Evolutionary conservation across 2,888 invertebrate species (phyloP).

Genomic region (Drosophila rubida): DNA sequence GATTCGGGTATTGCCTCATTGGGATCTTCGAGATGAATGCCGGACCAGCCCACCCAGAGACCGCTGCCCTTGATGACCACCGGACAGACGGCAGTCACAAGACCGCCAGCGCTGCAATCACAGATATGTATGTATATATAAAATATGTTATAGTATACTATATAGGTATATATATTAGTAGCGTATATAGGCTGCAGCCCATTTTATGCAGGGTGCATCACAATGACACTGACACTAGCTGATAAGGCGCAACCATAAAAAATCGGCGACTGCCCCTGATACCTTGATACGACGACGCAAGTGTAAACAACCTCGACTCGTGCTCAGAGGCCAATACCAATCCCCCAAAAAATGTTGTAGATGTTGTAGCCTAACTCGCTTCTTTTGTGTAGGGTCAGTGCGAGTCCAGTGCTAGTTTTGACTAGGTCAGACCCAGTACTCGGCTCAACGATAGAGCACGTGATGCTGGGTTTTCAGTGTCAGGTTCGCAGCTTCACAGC

Average conservation of each 20-base stretch:
- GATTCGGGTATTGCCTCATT: conserved; percentile 94
- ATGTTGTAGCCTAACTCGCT: conserved; percentile 1
- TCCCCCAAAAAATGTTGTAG: neutral
- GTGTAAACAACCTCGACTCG: conserved; percentile 65
- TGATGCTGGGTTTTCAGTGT: conserved; percentile 64
- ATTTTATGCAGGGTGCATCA: conserved; percentile 72
- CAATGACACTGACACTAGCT: conserved; percentile 56
- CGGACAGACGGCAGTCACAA: conserved; percentile 96
- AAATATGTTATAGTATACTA: neutral
- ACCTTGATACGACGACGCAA: conserved; percentile 28
- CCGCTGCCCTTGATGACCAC: conserved; percentile 94
- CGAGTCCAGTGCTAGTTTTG: neutral
- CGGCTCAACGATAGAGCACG: conserved; percentile 47
- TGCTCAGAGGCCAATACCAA: conserved; percentile 39
- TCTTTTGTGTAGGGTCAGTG: conserved; percentile 53
- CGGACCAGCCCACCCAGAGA: conserved; percentile 97
- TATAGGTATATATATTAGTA: neutral
- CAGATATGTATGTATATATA: neutral
- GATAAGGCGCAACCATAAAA: conserved; percentile 62
- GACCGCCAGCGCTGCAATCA: conserved; percentile 91
- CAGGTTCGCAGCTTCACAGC: conserved; percentile 59
- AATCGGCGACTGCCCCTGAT: conserved; percentile 28
- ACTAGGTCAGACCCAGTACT: neutral
- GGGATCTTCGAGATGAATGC: conserved; percentile 91
- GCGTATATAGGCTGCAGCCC: conserved; percentile 35